A percentile compares a stretch with the other conserved stretches of the same genome.
Conservation (phyloP, 2,113 vertebrate genomes). For the Piprites chloris region DNA sequence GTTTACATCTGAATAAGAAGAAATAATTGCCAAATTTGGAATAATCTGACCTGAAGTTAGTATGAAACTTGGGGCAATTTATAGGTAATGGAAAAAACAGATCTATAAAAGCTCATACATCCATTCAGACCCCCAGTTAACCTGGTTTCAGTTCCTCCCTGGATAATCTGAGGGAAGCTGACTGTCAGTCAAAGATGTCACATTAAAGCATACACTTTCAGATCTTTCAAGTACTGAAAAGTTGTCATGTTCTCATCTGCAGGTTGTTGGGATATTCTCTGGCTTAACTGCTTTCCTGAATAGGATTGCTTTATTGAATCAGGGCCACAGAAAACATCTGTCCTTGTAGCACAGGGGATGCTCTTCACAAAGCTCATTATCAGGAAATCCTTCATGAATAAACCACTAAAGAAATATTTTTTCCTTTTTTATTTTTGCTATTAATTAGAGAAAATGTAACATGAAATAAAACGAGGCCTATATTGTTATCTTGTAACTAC, state of each 20-base stretch:
- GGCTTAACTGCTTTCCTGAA: conserved; percentile 16
- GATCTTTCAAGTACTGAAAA: conserved; percentile 22
- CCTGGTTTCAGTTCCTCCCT: not conserved
- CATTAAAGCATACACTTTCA: not conserved
- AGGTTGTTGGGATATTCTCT: conserved; percentile 37
- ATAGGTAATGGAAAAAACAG: conserved; percentile 27
- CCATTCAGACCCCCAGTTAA: not conserved
- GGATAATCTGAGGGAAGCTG: conserved; percentile 5
- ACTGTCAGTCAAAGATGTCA: conserved; percentile 32
- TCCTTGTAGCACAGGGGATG: not conserved
- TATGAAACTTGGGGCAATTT: not conserved
- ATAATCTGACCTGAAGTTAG: not conserved
- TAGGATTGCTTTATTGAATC: conserved; percentile 36
- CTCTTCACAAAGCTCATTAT: conserved; percentile 4
- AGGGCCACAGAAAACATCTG: conserved; percentile 45
- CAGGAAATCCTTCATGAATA: not conserved
- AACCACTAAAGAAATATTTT: not conserved
- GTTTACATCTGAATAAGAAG: not conserved
- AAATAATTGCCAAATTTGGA: not conserved
- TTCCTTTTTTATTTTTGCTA: not conserved
- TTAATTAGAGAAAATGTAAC: not conserved
- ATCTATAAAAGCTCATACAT: not conserved
- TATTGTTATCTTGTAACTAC: not conserved
- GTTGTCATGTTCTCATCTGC: conserved; percentile 15
- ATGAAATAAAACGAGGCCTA: not conserved